Conservation (phyloP, 2,113 vertebrate genomes). For the Laterallus jamaicensis region DNA sequence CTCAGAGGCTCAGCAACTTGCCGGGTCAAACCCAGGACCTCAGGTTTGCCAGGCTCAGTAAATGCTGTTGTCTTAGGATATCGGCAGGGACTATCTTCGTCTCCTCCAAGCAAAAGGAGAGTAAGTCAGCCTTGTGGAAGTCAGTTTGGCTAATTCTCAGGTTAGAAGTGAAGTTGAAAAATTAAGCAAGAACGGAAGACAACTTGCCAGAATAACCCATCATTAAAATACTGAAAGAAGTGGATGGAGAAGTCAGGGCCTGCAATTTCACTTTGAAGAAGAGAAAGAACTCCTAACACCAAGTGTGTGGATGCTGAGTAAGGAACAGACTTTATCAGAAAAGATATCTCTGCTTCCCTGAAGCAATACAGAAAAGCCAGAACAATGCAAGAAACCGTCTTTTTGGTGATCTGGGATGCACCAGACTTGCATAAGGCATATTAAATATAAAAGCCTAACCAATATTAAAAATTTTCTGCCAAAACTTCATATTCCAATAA, state of each 20-base stretch:
- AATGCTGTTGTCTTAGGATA: neutral
- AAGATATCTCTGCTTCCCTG: neutral
- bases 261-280: neutral
- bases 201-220: neutral
- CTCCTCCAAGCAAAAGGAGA: neutral
- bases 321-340: neutral
- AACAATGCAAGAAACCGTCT: neutral
- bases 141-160: neutral
- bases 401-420: neutral
- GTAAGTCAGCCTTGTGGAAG: neutral
- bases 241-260: neutral
- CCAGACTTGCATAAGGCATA: neutral
- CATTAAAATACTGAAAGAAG: neutral
- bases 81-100: neutral
- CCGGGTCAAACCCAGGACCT: conserved; percentile 11
- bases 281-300: neutral
- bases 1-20: neutral
- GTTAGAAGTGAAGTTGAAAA: neutral
- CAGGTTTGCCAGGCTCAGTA: neutral
- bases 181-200: neutral
- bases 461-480: neutral
- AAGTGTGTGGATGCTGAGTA: neutral
- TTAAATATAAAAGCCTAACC: neutral
- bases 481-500: neutral
- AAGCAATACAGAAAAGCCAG: neutral